Conservation (phyloP, 2,113 vertebrate species). For the Macheiramphus alcinus region DNA sequence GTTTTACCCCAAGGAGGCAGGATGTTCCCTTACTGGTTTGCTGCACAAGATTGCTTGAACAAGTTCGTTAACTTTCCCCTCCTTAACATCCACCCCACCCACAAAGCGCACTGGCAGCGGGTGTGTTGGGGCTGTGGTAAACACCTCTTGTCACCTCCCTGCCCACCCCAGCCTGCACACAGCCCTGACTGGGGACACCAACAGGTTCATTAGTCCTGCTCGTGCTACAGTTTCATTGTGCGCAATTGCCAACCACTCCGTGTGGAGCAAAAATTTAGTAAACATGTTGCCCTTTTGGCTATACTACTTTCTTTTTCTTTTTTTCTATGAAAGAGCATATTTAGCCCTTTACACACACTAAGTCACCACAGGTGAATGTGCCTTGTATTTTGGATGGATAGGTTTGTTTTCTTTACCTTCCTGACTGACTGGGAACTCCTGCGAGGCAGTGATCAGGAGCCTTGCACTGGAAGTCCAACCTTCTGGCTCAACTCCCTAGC, state of each 20-base stretch:
- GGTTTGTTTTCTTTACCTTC: neutral
- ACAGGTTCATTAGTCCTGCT: neutral
- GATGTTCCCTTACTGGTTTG: neutral
- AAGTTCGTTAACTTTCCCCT: neutral
- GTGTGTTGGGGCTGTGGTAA: neutral
- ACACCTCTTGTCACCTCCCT: neutral
- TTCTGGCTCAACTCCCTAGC: slow-evolving; percentile 21
- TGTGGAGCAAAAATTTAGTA: neutral
- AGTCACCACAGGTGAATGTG: neutral
- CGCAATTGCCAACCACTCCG: neutral
- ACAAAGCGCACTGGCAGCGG: neutral
- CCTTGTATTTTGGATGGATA: neutral
- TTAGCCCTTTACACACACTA: neutral
- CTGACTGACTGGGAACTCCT: neutral
- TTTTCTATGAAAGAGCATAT: neutral
- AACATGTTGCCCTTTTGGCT: neutral
- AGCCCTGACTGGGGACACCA: fast-evolving
- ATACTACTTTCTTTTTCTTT: neutral
- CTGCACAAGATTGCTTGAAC: neutral
- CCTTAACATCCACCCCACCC: neutral
- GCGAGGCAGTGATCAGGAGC: neutral
- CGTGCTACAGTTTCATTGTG: neutral
- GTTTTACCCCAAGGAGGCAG: neutral
- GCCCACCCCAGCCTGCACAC: neutral
- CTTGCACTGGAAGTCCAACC: neutral